A percentile compares a stretch with the other conserved stretches of the same genome.
These are phyloP conservation scores for Apaloderma vittatum DNA, from an alignment of 2,113 vertebrate species.

Conservation along the genomic window DNA sequence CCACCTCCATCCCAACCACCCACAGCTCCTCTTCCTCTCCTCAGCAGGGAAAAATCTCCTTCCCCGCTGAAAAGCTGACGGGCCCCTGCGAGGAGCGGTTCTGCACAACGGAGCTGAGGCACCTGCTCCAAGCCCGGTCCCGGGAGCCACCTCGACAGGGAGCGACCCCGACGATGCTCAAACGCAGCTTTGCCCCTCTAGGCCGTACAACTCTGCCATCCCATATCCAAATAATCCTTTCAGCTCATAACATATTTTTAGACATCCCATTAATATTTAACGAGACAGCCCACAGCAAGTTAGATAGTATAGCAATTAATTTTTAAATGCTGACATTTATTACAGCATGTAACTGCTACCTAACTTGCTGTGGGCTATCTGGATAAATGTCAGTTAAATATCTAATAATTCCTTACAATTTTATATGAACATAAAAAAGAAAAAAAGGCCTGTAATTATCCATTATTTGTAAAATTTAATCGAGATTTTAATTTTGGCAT, in stretches of 20 bases:
- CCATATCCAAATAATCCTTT: slow-evolving; percentile 67
- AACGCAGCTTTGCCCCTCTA: background rate
- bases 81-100: background rate
- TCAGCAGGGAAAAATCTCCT: fast-evolving
- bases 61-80: background rate
- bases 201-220: background rate
- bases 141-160: background rate
- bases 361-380: slow-evolving; percentile 75
- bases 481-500: slow-evolving; percentile 57
- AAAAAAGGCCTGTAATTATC: slow-evolving; percentile 65
- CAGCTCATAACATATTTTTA: slow-evolving; percentile 68
- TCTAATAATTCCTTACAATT: slow-evolving; percentile 73
- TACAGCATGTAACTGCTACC: slow-evolving; percentile 75
- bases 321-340: slow-evolving; percentile 80
- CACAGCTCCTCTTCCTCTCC: background rate
- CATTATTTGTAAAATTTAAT: slow-evolving; percentile 76
- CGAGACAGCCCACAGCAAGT: slow-evolving; percentile 76
- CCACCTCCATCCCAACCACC: background rate
- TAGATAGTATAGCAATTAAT: slow-evolving; percentile 79
- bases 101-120: background rate
- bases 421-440: slow-evolving; percentile 49
- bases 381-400: slow-evolving; percentile 80
- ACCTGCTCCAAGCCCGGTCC: no score
- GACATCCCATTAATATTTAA: slow-evolving; percentile 76
- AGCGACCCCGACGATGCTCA: background rate